These are phyloP conservation scores for Petrolisthes cinctipes DNA, from an alignment of 2,888 invertebrate species.

Conservation along the genomic window DNA sequence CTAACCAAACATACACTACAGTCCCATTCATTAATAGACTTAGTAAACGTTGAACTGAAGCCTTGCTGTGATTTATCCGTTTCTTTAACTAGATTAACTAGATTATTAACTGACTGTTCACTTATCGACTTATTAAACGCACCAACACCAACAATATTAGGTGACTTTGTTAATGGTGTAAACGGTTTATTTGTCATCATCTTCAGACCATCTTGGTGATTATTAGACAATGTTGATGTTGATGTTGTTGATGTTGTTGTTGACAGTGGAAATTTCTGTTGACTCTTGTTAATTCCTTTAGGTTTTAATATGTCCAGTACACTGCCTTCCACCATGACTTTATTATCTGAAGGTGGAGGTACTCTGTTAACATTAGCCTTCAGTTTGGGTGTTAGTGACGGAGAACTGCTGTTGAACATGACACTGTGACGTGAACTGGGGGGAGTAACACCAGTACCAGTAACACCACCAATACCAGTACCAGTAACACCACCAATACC, in stretches of 20 bases:
- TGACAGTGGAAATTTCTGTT: conserved; percentile 10
- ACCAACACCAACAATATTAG: too few relatives aligned
- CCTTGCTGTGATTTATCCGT: conserved; percentile 32
- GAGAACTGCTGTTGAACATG: conserved; percentile 46
- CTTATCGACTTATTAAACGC: background rate
- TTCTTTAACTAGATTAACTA: conserved; percentile 39
- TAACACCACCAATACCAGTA: conserved; percentile 4
- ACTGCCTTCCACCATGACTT: conserved; percentile 48
- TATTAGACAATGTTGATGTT: conserved; percentile 13
- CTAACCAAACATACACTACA: conserved; percentile 66
- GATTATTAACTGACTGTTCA: conserved; percentile 39
- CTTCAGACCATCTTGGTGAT: conserved; percentile 20
- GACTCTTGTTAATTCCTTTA: conserved; percentile 14
- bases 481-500: background rate
- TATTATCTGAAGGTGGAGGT: conserved; percentile 17
- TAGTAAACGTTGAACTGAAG: conserved; percentile 48
- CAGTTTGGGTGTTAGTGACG: conserved; percentile 43
- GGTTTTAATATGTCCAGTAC: conserved; percentile 51
- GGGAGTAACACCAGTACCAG: conserved; percentile 22
- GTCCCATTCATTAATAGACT: conserved; percentile 66
- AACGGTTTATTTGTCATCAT: conserved; percentile 15
- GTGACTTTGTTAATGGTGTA: background rate
- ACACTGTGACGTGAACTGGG: background rate
- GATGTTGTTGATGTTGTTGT: too few relatives aligned
- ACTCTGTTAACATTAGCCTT: conserved; percentile 6